Evolutionary conservation across 2,888 invertebrate species (phyloP).

Genomic region (Oscheius sp.): DNA sequence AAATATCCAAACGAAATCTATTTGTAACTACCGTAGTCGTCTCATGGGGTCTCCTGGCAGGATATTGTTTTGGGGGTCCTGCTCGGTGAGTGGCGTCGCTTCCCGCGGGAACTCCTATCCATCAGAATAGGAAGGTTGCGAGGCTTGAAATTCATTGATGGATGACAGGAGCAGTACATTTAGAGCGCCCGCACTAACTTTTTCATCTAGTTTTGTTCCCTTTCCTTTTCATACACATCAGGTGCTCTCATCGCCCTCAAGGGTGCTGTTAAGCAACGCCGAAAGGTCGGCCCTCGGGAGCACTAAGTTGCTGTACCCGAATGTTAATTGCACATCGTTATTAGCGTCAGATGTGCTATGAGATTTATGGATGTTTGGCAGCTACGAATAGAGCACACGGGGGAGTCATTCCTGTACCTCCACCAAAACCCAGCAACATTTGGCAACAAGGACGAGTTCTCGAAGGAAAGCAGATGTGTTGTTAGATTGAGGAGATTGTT

Average conservation of each 20-base stretch:
- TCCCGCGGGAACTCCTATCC: constrained; percentile 20
- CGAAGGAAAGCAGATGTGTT: neutral
- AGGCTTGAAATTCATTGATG: constrained; percentile 29
- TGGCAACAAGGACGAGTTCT: neutral
- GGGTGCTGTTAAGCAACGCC: constrained; percentile 10
- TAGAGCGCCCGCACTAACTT: neutral
- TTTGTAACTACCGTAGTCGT: constrained; percentile 25
- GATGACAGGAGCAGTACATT: constrained; percentile 28
- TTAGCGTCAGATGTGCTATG: constrained; percentile 32
- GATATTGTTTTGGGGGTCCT: constrained; percentile 26
- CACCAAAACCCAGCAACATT: constrained; percentile 8
- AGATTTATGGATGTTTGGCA: constrained; percentile 35
- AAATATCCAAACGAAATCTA: too few species aligned
- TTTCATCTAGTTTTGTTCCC: neutral
- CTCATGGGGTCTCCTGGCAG: constrained; percentile 26
- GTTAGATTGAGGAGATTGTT: neutral
- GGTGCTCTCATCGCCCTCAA: neutral
- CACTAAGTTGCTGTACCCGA: constrained; percentile 30
- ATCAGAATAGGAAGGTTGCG: constrained; percentile 26
- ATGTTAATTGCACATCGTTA: constrained; percentile 39
- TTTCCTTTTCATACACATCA: neutral
- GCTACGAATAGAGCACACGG: constrained; percentile 23
- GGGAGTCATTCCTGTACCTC: constrained; percentile 32
- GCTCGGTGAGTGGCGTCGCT: constrained; percentile 27
- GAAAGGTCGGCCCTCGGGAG: constrained; percentile 22